These are phyloP conservation scores for Arrhopalites spinosus DNA, from an alignment of 2,888 invertebrate species.

Conservation along the genomic window DNA sequence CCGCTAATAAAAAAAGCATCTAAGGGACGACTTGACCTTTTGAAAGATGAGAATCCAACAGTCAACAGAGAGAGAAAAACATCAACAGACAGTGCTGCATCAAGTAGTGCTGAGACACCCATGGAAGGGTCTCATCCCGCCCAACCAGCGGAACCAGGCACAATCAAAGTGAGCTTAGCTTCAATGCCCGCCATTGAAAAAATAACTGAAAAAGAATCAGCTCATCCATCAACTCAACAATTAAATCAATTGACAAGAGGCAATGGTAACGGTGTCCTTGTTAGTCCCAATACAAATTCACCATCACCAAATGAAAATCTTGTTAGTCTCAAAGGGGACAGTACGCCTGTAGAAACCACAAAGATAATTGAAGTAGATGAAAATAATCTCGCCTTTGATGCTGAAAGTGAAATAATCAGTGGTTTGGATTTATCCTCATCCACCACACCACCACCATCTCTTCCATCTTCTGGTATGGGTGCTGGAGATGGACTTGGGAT, in stretches of 20 bases:
- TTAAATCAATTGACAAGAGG: conserved; percentile 57
- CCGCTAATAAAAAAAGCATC: conserved; percentile 53
- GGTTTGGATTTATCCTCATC: conserved; percentile 4
- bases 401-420: conserved; percentile 28
- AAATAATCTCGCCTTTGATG: conserved; percentile 35
- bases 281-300: not conserved
- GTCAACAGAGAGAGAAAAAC: conserved; percentile 57
- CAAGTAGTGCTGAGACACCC: conserved; percentile 50
- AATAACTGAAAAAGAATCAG: conserved; percentile 94
- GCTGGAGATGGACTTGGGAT: not conserved
- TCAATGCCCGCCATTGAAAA: conserved; percentile 71
- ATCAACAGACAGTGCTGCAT: conserved; percentile 48
- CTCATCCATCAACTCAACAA: conserved; percentile 69
- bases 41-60: conserved; percentile 48
- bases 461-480: no score
- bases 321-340: no score
- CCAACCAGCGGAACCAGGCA: conserved; percentile 77
- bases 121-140: conserved; percentile 86
- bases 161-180: conserved; percentile 54
- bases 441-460: not conserved
- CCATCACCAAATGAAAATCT: not conserved
- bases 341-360: not conserved
- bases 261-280: conserved; percentile 35
- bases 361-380: conserved; percentile 19
- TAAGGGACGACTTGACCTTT: conserved; percentile 52